Evolutionary conservation across 2,888 invertebrate species (phyloP).

Genomic region (Drosophila koepferae): DNA sequence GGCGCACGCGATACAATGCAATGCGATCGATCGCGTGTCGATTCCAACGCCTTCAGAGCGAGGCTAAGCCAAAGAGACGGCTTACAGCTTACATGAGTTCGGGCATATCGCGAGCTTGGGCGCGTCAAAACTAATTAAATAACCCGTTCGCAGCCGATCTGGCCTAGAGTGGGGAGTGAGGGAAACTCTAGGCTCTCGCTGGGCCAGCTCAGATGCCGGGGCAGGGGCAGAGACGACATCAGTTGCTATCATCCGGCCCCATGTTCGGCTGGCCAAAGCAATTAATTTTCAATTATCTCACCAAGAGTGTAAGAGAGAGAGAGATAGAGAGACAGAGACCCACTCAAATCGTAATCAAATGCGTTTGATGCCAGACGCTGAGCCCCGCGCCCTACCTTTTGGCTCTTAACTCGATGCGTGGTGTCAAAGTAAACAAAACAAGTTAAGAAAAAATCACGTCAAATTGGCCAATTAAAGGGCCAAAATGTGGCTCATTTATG

Average conservation of each 20-base stretch:
- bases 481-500: conserved; percentile 42
- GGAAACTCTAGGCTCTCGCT: background rate
- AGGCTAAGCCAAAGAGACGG: conserved; percentile 2
- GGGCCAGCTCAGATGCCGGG: conserved; percentile 6
- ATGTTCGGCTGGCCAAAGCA: conserved; percentile 76
- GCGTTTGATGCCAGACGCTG: conserved; percentile 14
- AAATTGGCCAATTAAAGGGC: conserved; percentile 73
- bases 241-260: conserved; percentile 27
- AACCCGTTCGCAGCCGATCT: conserved; percentile 63
- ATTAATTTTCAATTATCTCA: conserved; percentile 77
- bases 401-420: conserved; percentile 31
- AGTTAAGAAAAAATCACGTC: conserved; percentile 23
- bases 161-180: background rate
- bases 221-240: conserved; percentile 7
- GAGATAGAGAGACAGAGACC: background rate
- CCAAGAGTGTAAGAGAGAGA: background rate
- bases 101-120: conserved; percentile 27
- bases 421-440: conserved; percentile 62
- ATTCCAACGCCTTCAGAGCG: conserved; percentile 26
- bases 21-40: conserved; percentile 53
- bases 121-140: conserved; percentile 79
- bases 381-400: background rate
- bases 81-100: conserved; percentile 17
- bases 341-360: conserved; percentile 56
- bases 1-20: conserved; percentile 16